Evolutionary conservation across 2,888 invertebrate species (phyloP).

Genomic region (Noctua janthina): DNA sequence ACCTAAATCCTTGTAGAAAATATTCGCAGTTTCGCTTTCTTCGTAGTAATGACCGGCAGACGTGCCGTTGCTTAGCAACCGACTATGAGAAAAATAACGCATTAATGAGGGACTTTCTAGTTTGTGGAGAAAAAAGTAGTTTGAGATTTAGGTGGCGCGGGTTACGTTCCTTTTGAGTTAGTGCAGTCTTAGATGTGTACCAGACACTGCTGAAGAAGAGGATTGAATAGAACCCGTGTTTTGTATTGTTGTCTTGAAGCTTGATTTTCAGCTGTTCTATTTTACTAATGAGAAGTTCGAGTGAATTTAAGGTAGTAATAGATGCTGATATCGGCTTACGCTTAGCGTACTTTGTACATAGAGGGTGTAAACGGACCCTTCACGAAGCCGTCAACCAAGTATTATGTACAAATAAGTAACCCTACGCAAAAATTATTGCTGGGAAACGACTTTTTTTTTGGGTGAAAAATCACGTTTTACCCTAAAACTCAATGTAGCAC

Average conservation of each 20-base stretch:
- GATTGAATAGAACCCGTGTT: slow-evolving; percentile 10
- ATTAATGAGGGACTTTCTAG: slow-evolving; percentile 41
- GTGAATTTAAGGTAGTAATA: background rate
- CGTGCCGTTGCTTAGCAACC: slow-evolving; percentile 77
- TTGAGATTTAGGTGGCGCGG: background rate
- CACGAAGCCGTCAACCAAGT: too few species aligned
- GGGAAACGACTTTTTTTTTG: too few species aligned
- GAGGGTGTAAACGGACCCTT: too few species aligned
- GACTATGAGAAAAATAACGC: slow-evolving; percentile 50
- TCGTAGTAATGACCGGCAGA: slow-evolving; percentile 73
- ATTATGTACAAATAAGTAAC: too few species aligned
- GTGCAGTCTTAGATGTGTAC: slow-evolving; percentile 14
- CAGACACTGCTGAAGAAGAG: background rate
- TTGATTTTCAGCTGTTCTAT: slow-evolving; percentile 14
- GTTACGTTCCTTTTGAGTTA: slow-evolving; percentile 13
- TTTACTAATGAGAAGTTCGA: slow-evolving; percentile 13
- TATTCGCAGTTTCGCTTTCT: slow-evolving; percentile 54
- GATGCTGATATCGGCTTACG: background rate
- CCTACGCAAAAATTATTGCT: too few species aligned
- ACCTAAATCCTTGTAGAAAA: slow-evolving; percentile 46
- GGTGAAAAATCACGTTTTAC: too few species aligned
- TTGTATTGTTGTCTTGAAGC: background rate
- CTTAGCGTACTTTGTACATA: background rate
- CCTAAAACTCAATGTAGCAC: too few species aligned
- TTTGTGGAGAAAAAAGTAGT: slow-evolving; percentile 12